Evolutionary conservation across 2,797 vertebrate genomes (phyloP).

Genomic region (Acrossocheilus fasciatus): DNA sequence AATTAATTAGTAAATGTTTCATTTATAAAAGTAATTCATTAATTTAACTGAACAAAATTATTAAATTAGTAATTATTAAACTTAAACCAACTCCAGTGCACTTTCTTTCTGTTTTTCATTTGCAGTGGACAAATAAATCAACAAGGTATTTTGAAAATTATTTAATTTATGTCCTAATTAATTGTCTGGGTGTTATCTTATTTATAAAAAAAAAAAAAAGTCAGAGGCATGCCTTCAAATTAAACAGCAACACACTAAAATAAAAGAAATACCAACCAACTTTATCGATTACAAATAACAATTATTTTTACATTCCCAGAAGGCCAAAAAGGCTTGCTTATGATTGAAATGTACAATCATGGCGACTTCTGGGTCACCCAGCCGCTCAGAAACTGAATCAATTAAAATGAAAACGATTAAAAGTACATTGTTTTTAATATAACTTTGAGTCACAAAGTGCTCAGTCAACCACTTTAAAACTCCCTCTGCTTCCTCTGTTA

Average conservation of each 20-base stretch:
- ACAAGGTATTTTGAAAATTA: neutral
- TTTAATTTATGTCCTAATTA: slow-evolving; percentile 3
- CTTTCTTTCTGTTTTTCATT: slow-evolving; percentile 3
- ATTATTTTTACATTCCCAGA: neutral
- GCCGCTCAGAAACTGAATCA: neutral
- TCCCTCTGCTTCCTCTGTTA: neutral
- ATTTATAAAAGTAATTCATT: slow-evolving; percentile 1
- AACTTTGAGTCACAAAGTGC: neutral
- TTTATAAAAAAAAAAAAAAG: neutral
- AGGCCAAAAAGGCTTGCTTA: neutral
- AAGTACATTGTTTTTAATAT: slow-evolving; percentile 19
- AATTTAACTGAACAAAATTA: neutral
- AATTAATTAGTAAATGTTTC: neutral
- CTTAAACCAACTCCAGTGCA: neutral
- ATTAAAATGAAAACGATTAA: slow-evolving; percentile 14
- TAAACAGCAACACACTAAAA: neutral
- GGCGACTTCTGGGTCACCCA: neutral
- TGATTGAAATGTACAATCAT: slow-evolving; percentile 6
- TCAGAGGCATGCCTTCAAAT: neutral
- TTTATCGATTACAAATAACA: neutral
- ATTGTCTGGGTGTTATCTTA: neutral
- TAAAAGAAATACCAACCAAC: slow-evolving; percentile 4
- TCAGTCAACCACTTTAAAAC: slow-evolving; percentile 2
- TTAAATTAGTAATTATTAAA: neutral
- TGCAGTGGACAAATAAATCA: neutral